phyloP scores from a whole-genome alignment of 2,888 invertebrate species.

The Griposia aprilina region DNA sequence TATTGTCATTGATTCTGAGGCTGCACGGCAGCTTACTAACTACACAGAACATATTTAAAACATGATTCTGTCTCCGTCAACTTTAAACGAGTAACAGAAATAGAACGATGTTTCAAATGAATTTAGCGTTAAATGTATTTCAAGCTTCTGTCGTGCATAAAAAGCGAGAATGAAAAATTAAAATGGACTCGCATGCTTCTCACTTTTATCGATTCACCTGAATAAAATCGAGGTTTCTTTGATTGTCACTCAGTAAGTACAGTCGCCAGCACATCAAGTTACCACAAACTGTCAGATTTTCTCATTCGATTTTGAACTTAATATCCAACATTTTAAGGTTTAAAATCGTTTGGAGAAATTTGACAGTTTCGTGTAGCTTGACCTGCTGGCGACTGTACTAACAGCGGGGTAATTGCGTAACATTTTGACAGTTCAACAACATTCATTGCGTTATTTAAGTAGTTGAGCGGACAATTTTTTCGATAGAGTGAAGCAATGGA shows the following conservation, averaged over 20 bases:
- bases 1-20: background rate
- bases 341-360: no score
- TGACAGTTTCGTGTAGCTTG: no score
- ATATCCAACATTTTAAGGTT: no score
- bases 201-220: constrained; percentile 16
- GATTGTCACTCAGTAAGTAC: constrained; percentile 10
- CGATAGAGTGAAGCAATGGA: no score
- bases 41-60: constrained; percentile 4
- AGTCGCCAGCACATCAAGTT: no score
- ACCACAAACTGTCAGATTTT: no score
- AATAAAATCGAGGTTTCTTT: background rate
- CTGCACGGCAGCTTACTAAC: background rate
- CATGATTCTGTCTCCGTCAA: background rate
- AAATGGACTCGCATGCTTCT: constrained; percentile 12
- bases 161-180: constrained; percentile 4
- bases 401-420: no score
- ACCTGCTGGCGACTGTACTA: no score
- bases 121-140: constrained; percentile 35
- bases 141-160: constrained; percentile 10
- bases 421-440: no score
- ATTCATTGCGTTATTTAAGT: no score
- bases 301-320: no score
- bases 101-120: constrained; percentile 17
- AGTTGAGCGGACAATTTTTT: no score
- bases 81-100: constrained; percentile 20